Evolutionary conservation across 2,888 invertebrate genomes (phyloP).

Genomic region (Coremacera marginata): DNA sequence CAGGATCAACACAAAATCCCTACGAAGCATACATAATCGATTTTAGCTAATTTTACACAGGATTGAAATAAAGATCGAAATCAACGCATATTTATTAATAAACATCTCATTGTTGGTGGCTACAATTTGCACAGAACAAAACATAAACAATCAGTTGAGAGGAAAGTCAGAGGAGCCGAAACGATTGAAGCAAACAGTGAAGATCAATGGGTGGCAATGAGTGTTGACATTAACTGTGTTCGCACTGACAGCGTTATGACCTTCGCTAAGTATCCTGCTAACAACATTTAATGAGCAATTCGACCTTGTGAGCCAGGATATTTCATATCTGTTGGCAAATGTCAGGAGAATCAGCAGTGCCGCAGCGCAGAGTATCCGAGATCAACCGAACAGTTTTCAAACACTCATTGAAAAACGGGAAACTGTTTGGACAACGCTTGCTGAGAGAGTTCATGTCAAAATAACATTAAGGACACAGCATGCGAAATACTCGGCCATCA

Average conservation of each 20-base stretch:
- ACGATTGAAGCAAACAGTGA: neutral
- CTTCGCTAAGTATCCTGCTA: constrained; percentile 50
- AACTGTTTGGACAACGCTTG: constrained; percentile 49
- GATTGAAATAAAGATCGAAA: neutral
- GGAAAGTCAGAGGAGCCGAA: neutral
- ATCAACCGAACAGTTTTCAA: constrained; percentile 62
- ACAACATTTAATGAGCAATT: constrained; percentile 26
- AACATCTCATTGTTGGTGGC: neutral
- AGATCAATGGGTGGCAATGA: constrained; percentile 59
- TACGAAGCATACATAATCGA: constrained; percentile 65
- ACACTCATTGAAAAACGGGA: constrained; percentile 45
- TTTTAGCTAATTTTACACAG: constrained; percentile 52
- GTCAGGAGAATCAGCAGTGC: constrained; percentile 45
- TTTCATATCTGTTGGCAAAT: constrained; percentile 56
- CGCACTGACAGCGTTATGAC: constrained; percentile 59
- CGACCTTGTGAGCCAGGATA: constrained; percentile 46
- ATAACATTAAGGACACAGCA: constrained; percentile 50
- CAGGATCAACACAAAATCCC: constrained; percentile 47
- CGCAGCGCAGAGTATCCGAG: neutral
- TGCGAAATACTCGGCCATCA: constrained; percentile 31
- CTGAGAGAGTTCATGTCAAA: constrained; percentile 47
- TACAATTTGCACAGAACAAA: neutral
- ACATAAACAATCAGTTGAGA: neutral
- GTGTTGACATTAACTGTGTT: constrained; percentile 58
- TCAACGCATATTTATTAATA: constrained; percentile 10